A percentile compares a stretch with the other conserved stretches of the same genome.
phyloP scores from a whole-genome alignment of 2,888 invertebrate species.

The Stomorhina lunata region DNA sequence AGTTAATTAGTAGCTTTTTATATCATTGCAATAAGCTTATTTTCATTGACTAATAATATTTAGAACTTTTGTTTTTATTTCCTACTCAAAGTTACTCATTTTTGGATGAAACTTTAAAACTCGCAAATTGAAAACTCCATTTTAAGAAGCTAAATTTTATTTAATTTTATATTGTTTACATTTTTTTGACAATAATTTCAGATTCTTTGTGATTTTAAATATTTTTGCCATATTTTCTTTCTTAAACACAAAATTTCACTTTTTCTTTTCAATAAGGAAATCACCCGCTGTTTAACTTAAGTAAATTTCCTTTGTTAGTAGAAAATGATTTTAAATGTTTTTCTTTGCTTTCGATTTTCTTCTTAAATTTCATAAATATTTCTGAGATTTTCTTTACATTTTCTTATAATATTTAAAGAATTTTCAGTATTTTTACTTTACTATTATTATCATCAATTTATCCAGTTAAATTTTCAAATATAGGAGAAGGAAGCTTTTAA shows the following conservation, averaged over 20 bases:
- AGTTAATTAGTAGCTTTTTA: too few species aligned
- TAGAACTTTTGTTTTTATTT: too few species aligned
- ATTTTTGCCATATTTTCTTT: too few species aligned
- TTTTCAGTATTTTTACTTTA: neutral
- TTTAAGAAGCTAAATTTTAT: too few species aligned
- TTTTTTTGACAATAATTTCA: too few species aligned
- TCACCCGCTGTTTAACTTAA: conserved; percentile 51
- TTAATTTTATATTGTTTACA: too few species aligned
- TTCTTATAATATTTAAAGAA: neutral
- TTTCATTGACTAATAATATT: too few species aligned
- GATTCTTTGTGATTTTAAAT: too few species aligned
- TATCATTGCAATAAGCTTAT: too few species aligned
- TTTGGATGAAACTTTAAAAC: too few species aligned
- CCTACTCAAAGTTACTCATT: too few species aligned
- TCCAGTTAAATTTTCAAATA: conserved; percentile 32
- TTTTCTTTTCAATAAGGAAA: conserved; percentile 39
- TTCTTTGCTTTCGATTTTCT: conserved; percentile 4
- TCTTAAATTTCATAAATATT: neutral
- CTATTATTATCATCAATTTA: conserved; percentile 48
- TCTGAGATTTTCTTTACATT: conserved; percentile 4
- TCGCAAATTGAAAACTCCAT: too few species aligned
- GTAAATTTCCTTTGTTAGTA: conserved; percentile 55
- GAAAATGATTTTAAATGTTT: conserved; percentile 28
- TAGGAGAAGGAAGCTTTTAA: neutral
- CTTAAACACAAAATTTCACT: neutral